A percentile compares a stretch with the other conserved stretches of the same genome.
Evolutionary conservation across 2,113 vertebrate species (phyloP).

Genomic region (Istiophorus platypterus): DNA sequence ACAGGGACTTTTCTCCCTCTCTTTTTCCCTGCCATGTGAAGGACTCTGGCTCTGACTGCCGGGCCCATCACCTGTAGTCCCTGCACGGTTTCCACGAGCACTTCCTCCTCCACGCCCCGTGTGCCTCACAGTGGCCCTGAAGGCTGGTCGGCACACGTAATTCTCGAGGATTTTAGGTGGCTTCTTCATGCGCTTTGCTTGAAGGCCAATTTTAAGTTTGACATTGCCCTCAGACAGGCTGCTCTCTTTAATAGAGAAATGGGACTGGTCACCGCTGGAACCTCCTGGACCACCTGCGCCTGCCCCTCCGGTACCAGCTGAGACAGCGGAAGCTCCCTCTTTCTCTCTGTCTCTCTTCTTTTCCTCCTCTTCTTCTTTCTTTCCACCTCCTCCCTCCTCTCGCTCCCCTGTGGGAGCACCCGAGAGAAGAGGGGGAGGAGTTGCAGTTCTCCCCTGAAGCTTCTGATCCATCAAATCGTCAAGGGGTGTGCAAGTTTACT

Average conservation of each 20-base stretch:
- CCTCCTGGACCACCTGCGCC: slow-evolving; percentile 60
- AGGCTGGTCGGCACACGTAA: slow-evolving; percentile 96
- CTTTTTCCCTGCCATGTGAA: slow-evolving; percentile 78
- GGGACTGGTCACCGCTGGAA: slow-evolving; percentile 80
- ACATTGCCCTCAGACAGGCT: slow-evolving; percentile 95
- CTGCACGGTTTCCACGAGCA: slow-evolving; percentile 74
- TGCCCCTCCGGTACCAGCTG: slow-evolving; percentile 49
- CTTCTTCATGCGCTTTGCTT: slow-evolving; percentile 97
- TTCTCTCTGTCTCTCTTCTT: slow-evolving; percentile 84
- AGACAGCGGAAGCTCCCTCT: slow-evolving; percentile 58
- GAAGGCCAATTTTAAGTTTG: slow-evolving; percentile 97
- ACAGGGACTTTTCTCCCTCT: slow-evolving; percentile 77
- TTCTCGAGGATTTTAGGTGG: slow-evolving; percentile 98
- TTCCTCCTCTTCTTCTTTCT: slow-evolving; percentile 85
- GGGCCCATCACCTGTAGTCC: slow-evolving; percentile 55
- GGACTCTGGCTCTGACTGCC: slow-evolving; percentile 68
- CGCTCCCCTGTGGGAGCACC: slow-evolving; percentile 75
- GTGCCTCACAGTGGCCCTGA: slow-evolving; percentile 92
- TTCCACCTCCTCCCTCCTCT: slow-evolving; percentile 83
- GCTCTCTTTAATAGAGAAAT: slow-evolving; percentile 96
- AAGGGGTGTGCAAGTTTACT: slow-evolving; percentile 42
- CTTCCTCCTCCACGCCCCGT: slow-evolving; percentile 74
- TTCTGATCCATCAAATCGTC: slow-evolving; percentile 85
- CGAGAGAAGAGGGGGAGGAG: slow-evolving; percentile 80
- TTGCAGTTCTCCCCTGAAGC: slow-evolving; percentile 81